Base-by-base conservation (phyloP, 1,140 invertebrate genomes). In the Theocolax elegans region DNA sequence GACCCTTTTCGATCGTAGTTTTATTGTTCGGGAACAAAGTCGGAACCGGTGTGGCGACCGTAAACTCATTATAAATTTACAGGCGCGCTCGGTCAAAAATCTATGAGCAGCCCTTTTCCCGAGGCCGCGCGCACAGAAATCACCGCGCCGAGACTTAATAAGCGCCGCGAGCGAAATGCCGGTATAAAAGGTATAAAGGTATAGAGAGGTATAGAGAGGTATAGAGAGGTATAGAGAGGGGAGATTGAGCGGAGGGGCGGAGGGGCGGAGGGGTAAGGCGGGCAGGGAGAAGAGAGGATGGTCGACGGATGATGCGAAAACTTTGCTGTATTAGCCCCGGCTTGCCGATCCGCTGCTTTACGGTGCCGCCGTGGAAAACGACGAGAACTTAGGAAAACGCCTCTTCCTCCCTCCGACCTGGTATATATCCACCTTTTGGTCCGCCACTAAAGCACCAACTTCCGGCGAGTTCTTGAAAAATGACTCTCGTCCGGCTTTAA, bases 321-420 rank as follows among this genome's bases (percentile, higher is more conserved):
- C 81, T 85, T 85, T 83, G 80, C 79, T 83, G 82, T 85, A 85
- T 85, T 83, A 84, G 80, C 76, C 77, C 23, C n/a, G 80, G 79
- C 81, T 81, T 78, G 79, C 75, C 79, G 80, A 84, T 84, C 77
- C 80, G 72, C 63, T 80, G 78, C 80, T 80, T 83, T 82, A 78
- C 75, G 73, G 75, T 65, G 76, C 77, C 73, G 69, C 72, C 74
- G 71, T 71, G 74, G 73, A 78, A 76, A 81, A 80, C 64, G 74
- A 70, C 74, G 67, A 29, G 71, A 79, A 77, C 70, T 79, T 77
- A 70, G 58, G 71, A 71, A 78, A 78, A 75, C 10, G 53, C 21
- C 38, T 53, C 10, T 8, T 17, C 8, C 35, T 42, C 31, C 25
- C 38, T 10, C 27, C 40, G 40, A 31, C 42, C 21, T 35, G 38